Evolutionary conservation across 2,888 invertebrate species (phyloP).

Genomic region (Mesorhabditis spiculigera): DNA sequence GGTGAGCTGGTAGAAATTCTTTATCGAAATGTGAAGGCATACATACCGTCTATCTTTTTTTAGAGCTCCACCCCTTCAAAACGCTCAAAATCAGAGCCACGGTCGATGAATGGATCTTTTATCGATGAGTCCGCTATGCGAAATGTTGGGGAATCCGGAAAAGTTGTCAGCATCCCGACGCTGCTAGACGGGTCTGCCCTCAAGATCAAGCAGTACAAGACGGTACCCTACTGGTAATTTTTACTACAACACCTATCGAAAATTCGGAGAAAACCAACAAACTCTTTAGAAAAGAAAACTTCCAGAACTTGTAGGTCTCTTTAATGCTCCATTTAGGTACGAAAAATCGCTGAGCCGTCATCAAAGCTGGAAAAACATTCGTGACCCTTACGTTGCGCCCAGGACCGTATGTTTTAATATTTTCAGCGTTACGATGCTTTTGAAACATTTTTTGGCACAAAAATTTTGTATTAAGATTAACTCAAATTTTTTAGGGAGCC

Average conservation of each 20-base stretch:
- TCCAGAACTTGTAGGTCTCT: no score
- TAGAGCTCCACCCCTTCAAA: neutral
- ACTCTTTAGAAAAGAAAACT: no score
- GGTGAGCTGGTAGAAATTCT: no score
- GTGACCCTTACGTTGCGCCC: neutral
- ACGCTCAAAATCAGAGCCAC: neutral
- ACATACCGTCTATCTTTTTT: no score
- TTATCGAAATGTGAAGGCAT: no score
- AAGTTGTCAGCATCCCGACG: slow-evolving; percentile 3
- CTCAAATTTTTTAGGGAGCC: neutral
- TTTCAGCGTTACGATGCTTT: no score
- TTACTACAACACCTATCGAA: neutral
- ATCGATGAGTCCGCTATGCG: neutral
- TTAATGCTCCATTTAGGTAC: no score
- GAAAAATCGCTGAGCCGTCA: slow-evolving; percentile 4
- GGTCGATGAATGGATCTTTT: slow-evolving; percentile 6
- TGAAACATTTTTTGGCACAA: no score
- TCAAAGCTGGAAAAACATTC: neutral
- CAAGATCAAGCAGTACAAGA: neutral
- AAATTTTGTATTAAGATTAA: neutral
- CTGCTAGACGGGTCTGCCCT: neutral
- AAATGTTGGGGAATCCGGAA: neutral
- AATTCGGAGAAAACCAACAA: neutral
- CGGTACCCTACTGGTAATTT: neutral
- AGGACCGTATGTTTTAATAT: neutral